Conservation (phyloP, 2,888 invertebrate species). For the Hemistola chrysoprasaria region DNA sequence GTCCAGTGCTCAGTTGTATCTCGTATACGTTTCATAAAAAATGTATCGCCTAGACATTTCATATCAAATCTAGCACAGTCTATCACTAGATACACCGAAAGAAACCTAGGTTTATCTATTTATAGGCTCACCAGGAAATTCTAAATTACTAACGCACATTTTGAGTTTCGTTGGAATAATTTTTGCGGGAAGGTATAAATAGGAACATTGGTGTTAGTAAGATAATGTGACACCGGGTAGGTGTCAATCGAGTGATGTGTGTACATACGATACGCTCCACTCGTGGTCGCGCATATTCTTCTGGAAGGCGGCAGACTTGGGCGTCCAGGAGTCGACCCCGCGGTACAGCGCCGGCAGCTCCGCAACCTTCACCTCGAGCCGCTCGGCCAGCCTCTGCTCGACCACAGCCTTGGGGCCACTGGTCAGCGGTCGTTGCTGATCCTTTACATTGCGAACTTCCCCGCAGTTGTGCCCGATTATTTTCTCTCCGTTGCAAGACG, state of each 20-base stretch:
- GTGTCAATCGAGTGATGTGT: conserved; percentile 12
- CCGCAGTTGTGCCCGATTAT: conserved; percentile 60
- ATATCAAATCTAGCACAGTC: conserved; percentile 49
- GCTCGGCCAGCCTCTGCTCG: conserved; percentile 74
- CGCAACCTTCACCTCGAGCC: conserved; percentile 77
- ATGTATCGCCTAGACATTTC: too few species aligned
- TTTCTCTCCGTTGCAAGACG: conserved; percentile 75
- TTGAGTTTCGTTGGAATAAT: conserved; percentile 2
- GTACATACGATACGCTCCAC: conserved; percentile 83
- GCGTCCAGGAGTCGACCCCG: conserved; percentile 88
- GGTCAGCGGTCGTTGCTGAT: conserved; percentile 63
- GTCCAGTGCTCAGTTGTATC: too few species aligned
- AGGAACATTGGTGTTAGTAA: conserved; percentile 47
- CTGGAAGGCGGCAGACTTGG: conserved; percentile 84
- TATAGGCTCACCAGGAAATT: conserved; percentile 30
- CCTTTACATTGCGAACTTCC: conserved; percentile 61
- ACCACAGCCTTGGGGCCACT: conserved; percentile 71
- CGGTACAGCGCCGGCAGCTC: conserved; percentile 87
- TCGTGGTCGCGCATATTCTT: conserved; percentile 81
- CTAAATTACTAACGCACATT: conserved; percentile 19
- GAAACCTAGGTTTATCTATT: conserved; percentile 42
- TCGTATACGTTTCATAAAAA: conserved; percentile 30
- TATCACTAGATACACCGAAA: conserved; percentile 35
- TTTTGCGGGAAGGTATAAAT: conserved; percentile 34
- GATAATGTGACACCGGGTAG: conserved; percentile 18